Conservation (phyloP, 2,797 vertebrate species). For the Mormyrus proboscirostris region DNA sequence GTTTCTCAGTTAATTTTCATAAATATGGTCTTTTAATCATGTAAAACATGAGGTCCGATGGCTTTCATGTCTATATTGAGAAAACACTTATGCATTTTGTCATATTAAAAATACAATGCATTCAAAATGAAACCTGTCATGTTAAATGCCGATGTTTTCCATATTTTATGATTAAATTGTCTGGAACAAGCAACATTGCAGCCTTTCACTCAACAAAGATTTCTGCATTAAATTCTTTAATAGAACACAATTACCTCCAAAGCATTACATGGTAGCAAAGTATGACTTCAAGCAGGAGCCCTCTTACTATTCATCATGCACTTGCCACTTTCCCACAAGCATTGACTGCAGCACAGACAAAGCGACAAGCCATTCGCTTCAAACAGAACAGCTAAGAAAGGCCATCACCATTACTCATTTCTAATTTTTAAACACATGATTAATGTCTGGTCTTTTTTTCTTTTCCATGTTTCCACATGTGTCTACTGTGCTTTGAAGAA, state of each 20-base stretch:
- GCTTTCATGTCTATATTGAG: background rate
- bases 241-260: background rate
- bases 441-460: background rate
- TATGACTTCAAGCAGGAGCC: background rate
- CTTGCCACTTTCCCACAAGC: background rate
- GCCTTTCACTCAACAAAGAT: background rate
- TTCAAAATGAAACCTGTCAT: background rate
- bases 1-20: background rate
- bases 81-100: background rate
- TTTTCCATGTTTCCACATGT: slow-evolving; percentile 8
- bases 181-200: background rate
- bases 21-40: background rate
- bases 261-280: background rate
- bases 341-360: slow-evolving; percentile 36
- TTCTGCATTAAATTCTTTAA: background rate
- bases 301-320: background rate
- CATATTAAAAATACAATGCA: background rate
- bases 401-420: slow-evolving; percentile 59
- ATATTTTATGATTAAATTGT: background rate
- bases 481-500: background rate
- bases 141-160: background rate
- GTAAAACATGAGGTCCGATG: background rate
- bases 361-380: slow-evolving; percentile 51
- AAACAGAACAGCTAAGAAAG: slow-evolving; percentile 47
- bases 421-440: slow-evolving; percentile 36